Conservation (phyloP, 2,113 vertebrate genomes). For the Zapornia atra region DNA sequence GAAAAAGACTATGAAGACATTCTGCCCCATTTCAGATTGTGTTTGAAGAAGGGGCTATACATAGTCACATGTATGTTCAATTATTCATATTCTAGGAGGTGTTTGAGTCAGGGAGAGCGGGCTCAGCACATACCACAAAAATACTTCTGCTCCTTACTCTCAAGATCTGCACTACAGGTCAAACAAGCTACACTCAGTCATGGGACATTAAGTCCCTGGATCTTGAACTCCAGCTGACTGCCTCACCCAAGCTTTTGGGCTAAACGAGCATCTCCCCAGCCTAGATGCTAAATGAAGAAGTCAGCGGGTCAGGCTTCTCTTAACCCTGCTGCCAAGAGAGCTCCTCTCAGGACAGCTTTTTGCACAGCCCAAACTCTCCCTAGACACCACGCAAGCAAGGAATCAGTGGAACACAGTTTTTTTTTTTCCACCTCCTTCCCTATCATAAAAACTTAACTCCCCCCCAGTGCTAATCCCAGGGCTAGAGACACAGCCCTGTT, state of each 20-base stretch:
- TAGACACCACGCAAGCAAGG: neutral
- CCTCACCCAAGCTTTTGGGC: slow-evolving; percentile 46
- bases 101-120: slow-evolving; percentile 49
- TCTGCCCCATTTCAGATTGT: neutral
- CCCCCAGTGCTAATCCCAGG: neutral
- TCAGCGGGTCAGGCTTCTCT: slow-evolving; percentile 2
- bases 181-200: slow-evolving; percentile 49
- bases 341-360: slow-evolving; percentile 12
- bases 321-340: slow-evolving; percentile 29
- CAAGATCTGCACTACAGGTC: slow-evolving; percentile 28
- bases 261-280: slow-evolving; percentile 29
- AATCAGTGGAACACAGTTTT: neutral
- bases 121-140: slow-evolving; percentile 61
- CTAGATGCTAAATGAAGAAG: slow-evolving; percentile 1
- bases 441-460: neutral
- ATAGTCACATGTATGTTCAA: slow-evolving; percentile 41
- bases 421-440: neutral
- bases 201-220: slow-evolving; percentile 57
- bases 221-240: slow-evolving; percentile 63
- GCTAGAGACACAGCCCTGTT: slow-evolving; percentile 22
- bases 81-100: slow-evolving; percentile 63
- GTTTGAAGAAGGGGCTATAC: slow-evolving; percentile 42
- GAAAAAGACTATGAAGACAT: neutral
- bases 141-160: slow-evolving; percentile 38
- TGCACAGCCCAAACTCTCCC: slow-evolving; percentile 18